phyloP scores from a whole-genome alignment of 2,113 vertebrate genomes.

The Lepus timidus region DNA sequence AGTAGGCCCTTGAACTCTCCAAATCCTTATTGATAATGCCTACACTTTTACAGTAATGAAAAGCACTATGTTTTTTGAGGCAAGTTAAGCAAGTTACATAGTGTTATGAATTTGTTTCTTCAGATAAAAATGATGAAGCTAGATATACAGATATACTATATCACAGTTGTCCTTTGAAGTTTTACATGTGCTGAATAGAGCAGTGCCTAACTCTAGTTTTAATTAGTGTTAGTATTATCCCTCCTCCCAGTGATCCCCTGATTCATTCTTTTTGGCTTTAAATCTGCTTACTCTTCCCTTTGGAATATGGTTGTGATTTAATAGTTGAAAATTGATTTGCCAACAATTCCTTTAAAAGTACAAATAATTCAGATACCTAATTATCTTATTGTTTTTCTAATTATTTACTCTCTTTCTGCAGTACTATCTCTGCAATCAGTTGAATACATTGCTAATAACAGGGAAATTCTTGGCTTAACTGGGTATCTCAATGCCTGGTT shows the following conservation, averaged over 20 bases:
- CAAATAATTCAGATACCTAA: conserved; percentile 42
- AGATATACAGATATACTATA: no score
- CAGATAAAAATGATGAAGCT: not conserved
- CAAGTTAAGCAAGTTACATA: conserved; percentile 4
- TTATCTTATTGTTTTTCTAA: conserved; percentile 28
- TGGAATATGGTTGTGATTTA: not conserved
- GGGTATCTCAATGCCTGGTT: conserved; percentile 25
- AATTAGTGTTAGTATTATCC: not conserved
- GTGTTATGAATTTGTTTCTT: not conserved
- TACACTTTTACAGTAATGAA: not conserved
- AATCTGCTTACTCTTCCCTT: not conserved
- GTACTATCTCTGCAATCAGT: conserved; percentile 18
- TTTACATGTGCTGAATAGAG: not conserved
- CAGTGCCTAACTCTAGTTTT: not conserved
- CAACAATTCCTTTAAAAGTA: not conserved
- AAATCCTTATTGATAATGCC: not conserved
- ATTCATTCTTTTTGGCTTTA: conserved; percentile 11
- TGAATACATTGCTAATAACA: conserved; percentile 54
- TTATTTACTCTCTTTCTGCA: not conserved
- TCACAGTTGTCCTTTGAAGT: conserved; percentile 22
- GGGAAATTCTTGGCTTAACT: conserved; percentile 75
- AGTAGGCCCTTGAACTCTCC: not conserved
- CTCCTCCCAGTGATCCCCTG: not conserved
- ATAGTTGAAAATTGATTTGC: conserved; percentile 12
- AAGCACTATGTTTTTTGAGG: not conserved